Percentiles rank a stretch among this genome's conserved stretches.
Evolutionary conservation across 2,888 invertebrate genomes (phyloP).

Genomic region (Melanophora roralis): DNA sequence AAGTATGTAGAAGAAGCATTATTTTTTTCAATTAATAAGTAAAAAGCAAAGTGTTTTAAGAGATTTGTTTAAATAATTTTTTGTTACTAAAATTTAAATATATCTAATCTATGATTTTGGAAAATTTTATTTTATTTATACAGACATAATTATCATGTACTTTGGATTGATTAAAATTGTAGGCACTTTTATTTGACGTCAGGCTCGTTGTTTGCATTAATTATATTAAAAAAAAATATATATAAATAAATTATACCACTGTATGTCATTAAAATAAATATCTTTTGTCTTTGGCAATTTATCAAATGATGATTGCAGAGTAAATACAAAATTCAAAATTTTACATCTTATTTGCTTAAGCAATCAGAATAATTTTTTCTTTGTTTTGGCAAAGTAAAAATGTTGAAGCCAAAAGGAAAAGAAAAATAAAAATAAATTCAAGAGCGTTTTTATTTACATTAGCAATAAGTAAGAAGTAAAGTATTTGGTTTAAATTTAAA

Average conservation of each 20-base stretch:
- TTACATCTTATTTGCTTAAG: conserved; percentile 26
- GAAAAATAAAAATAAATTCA: conserved; percentile 8
- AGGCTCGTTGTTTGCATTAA: too few species aligned
- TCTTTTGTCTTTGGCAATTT: conserved; percentile 36
- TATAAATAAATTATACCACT: neutral
- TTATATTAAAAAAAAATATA: too few species aligned
- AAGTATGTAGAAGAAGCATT: too few species aligned
- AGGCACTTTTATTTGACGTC: too few species aligned
- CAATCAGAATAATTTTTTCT: neutral
- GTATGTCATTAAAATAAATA: conserved; percentile 14
- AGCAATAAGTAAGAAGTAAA: neutral
- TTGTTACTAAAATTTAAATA: too few species aligned
- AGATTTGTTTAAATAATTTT: too few species aligned
- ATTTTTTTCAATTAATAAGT: too few species aligned
- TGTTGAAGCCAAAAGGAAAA: conserved; percentile 3
- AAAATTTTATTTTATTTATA: too few species aligned
- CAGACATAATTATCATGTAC: too few species aligned
- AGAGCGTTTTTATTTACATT: conserved; percentile 46
- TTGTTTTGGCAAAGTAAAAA: neutral
- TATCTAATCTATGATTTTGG: too few species aligned
- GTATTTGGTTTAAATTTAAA: conserved; percentile 9
- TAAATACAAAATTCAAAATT: conserved; percentile 44
- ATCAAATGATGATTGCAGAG: conserved; percentile 47
- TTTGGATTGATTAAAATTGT: too few species aligned
- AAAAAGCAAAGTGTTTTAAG: too few species aligned